Base-by-base conservation (phyloP, 2,113 vertebrate species). In the Mustela nigripes region DNA sequence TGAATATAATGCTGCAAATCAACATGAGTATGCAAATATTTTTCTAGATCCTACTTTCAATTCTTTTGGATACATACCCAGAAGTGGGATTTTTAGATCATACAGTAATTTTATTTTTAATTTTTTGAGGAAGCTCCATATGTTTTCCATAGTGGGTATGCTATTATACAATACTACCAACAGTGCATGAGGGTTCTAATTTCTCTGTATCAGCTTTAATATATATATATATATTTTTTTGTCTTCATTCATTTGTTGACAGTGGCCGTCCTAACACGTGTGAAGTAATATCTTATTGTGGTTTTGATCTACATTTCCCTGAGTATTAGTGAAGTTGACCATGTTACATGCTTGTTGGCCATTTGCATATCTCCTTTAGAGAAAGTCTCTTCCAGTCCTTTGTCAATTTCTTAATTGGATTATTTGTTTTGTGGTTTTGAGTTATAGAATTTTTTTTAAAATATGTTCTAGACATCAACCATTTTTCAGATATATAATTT, bases 291-390 rank as follows among this genome's bases (percentile, higher is more conserved):
- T 60, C 31, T 85, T 62, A 60, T 11, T 39, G 11, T 39, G 62
- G 81, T 22, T 95, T 80, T 91, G 39, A 71, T 80, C 69, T 71
- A 19, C 26, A 71, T 71, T 92, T 92, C 62, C 62, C 56, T 91
- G 39, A 80, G 50, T 9, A 95, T 33, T 79, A 19, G 26, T 39
- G 39, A 62, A 86, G 14, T 16, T 71, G 10, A 95, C 28, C 6
- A 60, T 69, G 6, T 62, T 31, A 71, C 58, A 18, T 50, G 9
- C 33, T 85, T 91, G 24, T 62, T 85, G 63, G 42, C 4, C 42
- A 53, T 45, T 12, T 94, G 36, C n/a, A 67, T 48, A 50, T 73
- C 42, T 86, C 80, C 11, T 62, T 80, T 24, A 11, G 62, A 86
- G 73, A 71, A 62, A 80, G 31, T 69, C 50, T 60, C 14, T 50